These are phyloP conservation scores for Cromileptes altivelis DNA, from an alignment of 2,113 vertebrate species.

Conservation along the genomic window DNA sequence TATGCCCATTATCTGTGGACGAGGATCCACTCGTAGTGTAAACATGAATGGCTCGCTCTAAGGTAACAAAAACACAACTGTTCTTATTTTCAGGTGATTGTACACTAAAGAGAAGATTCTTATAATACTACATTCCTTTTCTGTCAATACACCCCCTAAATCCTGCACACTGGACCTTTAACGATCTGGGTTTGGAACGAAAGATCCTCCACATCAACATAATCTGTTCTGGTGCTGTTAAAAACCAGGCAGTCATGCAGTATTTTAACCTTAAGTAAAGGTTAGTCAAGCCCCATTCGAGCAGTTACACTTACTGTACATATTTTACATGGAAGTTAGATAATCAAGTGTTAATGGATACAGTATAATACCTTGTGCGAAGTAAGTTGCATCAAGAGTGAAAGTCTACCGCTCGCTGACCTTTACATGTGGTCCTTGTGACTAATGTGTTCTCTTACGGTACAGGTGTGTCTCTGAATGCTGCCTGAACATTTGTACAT, in stretches of 20 bases:
- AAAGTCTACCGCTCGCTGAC: constrained; percentile 40
- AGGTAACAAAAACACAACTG: too few relatives aligned
- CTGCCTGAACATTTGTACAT: constrained; percentile 33
- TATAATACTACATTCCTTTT: too few relatives aligned
- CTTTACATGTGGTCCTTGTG: constrained; percentile 47
- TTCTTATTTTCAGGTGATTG: too few relatives aligned
- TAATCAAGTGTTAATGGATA: constrained; percentile 57
- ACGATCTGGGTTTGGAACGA: too few relatives aligned
- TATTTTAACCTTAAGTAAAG: constrained; percentile 35
- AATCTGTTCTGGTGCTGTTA: constrained; percentile 14
- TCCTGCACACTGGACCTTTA: too few relatives aligned
- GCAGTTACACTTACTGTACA: constrained; percentile 65
- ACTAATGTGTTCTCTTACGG: constrained; percentile 44
- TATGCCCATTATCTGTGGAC: too few relatives aligned
- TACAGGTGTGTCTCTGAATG: constrained; percentile 18
- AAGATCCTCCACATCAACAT: constrained; percentile 16
- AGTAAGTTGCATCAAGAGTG: constrained; percentile 64
- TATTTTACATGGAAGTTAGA: constrained; percentile 69
- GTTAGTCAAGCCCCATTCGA: constrained; percentile 31
- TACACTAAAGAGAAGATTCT: too few relatives aligned
- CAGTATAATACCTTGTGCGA: constrained; percentile 56
- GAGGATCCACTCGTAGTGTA: too few relatives aligned
- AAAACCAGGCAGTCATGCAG: constrained; percentile 67
- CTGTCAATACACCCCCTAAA: too few relatives aligned
- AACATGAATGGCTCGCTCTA: too few relatives aligned